A percentile compares a stretch with the other conserved stretches of the same genome.
Evolutionary conservation across 2,113 vertebrate species (phyloP).

Genomic region (Ciconia maguari): DNA sequence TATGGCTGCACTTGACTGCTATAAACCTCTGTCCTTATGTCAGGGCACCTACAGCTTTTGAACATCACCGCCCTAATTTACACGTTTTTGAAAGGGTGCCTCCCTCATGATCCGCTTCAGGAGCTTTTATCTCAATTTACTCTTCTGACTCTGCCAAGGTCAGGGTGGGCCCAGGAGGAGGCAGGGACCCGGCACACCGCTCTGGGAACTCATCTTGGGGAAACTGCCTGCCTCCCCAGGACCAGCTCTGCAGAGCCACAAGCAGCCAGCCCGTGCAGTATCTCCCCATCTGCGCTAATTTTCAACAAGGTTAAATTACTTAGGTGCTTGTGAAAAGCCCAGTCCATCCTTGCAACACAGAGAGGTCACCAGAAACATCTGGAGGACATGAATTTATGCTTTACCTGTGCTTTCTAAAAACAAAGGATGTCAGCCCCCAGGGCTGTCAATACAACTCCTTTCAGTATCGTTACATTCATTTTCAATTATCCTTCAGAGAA

Average conservation of each 20-base stretch:
- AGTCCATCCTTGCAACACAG: not conserved
- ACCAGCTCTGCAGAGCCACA: not conserved
- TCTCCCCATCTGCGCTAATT: not conserved
- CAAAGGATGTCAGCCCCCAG: not conserved
- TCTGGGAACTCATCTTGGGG: fast-evolving
- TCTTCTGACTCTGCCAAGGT: not conserved
- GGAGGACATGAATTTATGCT: not conserved
- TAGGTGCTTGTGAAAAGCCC: not conserved
- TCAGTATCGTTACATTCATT: not conserved
- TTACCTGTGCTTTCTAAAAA: not conserved
- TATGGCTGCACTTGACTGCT: not conserved
- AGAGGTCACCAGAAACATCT: not conserved
- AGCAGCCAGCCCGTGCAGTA: not conserved
- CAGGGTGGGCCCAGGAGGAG: not conserved
- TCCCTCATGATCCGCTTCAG: not conserved
- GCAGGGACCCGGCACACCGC: fast-evolving
- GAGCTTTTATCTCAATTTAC: not conserved
- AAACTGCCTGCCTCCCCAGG: not conserved
- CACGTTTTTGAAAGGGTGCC: not conserved
- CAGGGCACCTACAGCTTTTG: not conserved
- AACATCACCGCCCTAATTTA: not conserved
- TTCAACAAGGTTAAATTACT: not conserved
- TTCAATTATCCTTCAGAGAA: not conserved
- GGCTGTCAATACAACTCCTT: not conserved
- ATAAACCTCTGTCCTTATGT: not conserved